Evolutionary conservation across 92 coral and sea anemone species (phyloP), one percentile per base, ranked within the genome.

Genomic region (Ricordea florida): DNA sequence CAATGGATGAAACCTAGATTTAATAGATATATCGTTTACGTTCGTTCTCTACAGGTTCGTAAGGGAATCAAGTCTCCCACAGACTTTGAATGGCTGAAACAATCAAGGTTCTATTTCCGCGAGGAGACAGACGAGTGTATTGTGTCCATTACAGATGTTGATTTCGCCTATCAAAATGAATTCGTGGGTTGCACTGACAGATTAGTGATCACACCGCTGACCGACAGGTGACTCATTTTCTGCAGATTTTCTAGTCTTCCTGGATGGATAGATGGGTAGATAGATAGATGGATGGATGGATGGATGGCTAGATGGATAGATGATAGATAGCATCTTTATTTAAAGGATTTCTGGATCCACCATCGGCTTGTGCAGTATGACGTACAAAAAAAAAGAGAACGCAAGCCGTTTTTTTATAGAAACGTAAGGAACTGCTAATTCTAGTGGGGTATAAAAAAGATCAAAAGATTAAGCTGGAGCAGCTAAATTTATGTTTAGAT

Each of bases 101-200:
- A 96, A 85, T 96, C 99, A 48, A 92, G 99, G 0, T 96, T 96
- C 66, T 96, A 96, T 72, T 96, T 91, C 91, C 86, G 97, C 33
- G 99, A 96, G 45, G 99, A 96, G 57, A 96, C 99, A 6, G 97
- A 92, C 29, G 93, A 96, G 66, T 96, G 99, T 35, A 61, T 88
- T 9, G 99, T 96, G 31, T 92, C 99, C n/a, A 96, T 96, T 43
- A 96, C 99, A 8, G 99, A 96, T 45, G 99, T 96, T 1, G 99
- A 96, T 49, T 96, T 96, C 76, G 70, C 79, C 50, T 96, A 96
- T 74, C 99, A 96, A 81, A 93, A 96, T 32, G 99, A 96, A 80
- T 96, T 96, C 74, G 81, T 96, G 43, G 99, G 99, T 23, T 96
- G 99, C 46, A 96, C 99, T 13, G 99, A 96, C 81, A 89, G 99